Percentiles rank a stretch among this genome's conserved stretches.
Conservation (phyloP, 2,113 vertebrate genomes). For the Saccopteryx leptura region DNA sequence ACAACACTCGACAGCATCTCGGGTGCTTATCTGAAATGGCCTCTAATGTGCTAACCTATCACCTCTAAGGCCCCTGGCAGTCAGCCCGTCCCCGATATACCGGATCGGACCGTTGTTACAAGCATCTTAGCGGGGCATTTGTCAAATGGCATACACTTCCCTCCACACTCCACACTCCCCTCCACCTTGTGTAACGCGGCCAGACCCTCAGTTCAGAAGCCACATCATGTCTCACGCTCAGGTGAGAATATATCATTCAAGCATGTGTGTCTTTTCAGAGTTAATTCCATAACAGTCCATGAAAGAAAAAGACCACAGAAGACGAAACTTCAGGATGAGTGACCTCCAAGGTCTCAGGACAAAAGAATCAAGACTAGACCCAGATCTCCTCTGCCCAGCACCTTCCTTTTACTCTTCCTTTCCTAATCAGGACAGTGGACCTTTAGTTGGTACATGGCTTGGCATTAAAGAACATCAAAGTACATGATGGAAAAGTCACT, state of each 20-base stretch:
- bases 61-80: not conserved
- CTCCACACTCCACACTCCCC: not conserved
- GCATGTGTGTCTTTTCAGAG: not conserved
- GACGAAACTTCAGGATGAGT: not conserved
- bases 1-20: not conserved
- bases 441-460: not conserved
- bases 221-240: not conserved
- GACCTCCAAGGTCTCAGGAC: not conserved
- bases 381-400: not conserved
- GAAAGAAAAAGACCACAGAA: not conserved
- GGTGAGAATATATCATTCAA: not conserved
- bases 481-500: no score
- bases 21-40: not conserved
- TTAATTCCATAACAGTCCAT: not conserved
- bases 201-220: not conserved
- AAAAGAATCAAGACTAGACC: not conserved
- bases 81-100: fast-evolving
- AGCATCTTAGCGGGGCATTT: not conserved
- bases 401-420: not conserved
- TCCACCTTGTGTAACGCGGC: no score
- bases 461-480: not conserved
- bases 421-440: not conserved
- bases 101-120: not conserved
- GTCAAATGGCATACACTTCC: not conserved
- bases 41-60: not conserved